Base-by-base conservation (phyloP, 1,140 invertebrate genomes). In the Pachypeltis micranthus region DNA sequence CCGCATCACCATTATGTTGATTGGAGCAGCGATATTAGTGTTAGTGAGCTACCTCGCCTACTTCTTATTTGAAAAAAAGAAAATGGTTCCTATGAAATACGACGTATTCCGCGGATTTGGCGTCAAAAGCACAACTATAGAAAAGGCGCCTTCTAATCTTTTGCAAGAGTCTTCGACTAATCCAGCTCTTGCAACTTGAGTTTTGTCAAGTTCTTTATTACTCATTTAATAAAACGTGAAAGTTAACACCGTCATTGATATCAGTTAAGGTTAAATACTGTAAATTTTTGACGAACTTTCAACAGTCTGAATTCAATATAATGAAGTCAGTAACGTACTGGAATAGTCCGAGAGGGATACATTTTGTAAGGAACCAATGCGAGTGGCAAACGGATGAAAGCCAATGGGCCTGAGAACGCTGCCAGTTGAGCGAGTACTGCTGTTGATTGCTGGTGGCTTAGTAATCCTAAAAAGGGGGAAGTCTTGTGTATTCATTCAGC, bases 1-100 rank as follows among this genome's bases (percentile, higher is more conserved):
- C 64, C 74, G 81, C 16, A 82, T 80, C 1, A 70, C 76, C 1
- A 72, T 77, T 29, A 82, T 83, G 80, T 61, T 87, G 14, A 71
- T 80, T 1, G 81, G 83, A 1, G 74, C 88, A 3, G 62, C 73
- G 16, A 78, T 77, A 57, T 80, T 81, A 63, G 69, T 81, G 44
- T 63, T 73, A 25, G 76, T 81, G 0, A 85, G 80, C 1, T 78
- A 78, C 66, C 70, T 80, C 14, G 76, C 80, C 1, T 76, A 76
- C 51, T 77, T 75, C 66, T 68, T 83, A 0, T 79, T 83, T 65
- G 79, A 81, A 31, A 75, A 16, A 7, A 31, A n/a, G 7, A 21
- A 51, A 21, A 51, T 10, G 23, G 23, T 51, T 21, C 47, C 47
- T 10, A 10, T 51, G 10, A 51, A 51, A 51, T 51, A 51, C 47